Percentiles rank a stretch among this genome's conserved stretches.
Evolutionary conservation across 2,888 invertebrate genomes (phyloP).

Genomic region (Rhamnusium bicolor): DNA sequence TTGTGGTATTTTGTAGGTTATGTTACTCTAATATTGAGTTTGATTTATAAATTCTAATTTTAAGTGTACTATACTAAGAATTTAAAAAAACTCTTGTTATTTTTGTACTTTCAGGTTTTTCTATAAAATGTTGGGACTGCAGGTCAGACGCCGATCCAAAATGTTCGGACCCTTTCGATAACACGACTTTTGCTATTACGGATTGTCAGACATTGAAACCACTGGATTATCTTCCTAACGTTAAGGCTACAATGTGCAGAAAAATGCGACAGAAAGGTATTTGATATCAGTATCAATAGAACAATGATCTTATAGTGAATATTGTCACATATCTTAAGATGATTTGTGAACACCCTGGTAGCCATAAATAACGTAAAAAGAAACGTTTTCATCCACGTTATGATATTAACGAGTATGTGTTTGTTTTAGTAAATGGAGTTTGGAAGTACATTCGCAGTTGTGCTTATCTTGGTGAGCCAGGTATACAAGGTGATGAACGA

Average conservation of each 20-base stretch:
- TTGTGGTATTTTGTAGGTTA: background rate
- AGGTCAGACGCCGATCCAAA: slow-evolving; percentile 91
- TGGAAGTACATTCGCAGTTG: slow-evolving; percentile 93
- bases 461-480: slow-evolving; percentile 92
- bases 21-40: background rate
- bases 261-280: slow-evolving; percentile 93
- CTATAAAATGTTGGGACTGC: slow-evolving; percentile 93
- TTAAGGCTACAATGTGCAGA: slow-evolving; percentile 85
- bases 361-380: too few relatives aligned
- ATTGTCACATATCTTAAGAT: too few relatives aligned
- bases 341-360: too few relatives aligned
- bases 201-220: slow-evolving; percentile 73
- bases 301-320: too few relatives aligned
- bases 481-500: slow-evolving; percentile 90
- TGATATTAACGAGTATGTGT: too few relatives aligned
- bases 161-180: slow-evolving; percentile 94
- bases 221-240: slow-evolving; percentile 79
- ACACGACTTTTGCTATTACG: slow-evolving; percentile 87
- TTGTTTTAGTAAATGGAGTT: slow-evolving; percentile 82
- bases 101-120: slow-evolving; percentile 76
- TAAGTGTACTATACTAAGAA: too few relatives aligned
- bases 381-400: too few relatives aligned
- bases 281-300: too few relatives aligned
- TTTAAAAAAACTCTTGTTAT: too few relatives aligned
- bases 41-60: too few relatives aligned